These are phyloP conservation scores for Nasonia vitripennis DNA, from an alignment of 1,140 invertebrate species.

Conservation along the genomic window DNA sequence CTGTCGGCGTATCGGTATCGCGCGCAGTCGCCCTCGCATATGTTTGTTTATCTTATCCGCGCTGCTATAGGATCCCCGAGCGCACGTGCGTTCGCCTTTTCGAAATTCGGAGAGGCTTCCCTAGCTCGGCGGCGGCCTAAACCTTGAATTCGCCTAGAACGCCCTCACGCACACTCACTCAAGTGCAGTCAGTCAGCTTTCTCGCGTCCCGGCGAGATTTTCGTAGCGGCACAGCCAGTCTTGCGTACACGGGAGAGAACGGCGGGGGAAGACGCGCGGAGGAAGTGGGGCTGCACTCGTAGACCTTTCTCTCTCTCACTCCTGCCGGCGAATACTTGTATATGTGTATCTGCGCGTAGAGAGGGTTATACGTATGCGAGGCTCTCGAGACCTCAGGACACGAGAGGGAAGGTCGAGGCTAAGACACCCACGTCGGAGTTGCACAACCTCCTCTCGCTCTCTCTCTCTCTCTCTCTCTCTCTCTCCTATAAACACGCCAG, in stretches of 20 bases:
- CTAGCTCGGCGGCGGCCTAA: not conserved
- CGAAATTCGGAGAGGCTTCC: not conserved
- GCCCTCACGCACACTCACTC: not conserved
- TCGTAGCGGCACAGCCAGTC: not conserved
- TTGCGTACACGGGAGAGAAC: not conserved
- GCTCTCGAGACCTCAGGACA: slow-evolving; percentile 54
- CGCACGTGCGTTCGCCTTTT: not conserved
- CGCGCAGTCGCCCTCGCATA: not conserved
- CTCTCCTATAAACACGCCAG: not conserved
- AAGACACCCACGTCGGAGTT: slow-evolving; percentile 58
- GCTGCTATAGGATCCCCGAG: not conserved
- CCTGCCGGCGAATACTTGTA: not conserved
- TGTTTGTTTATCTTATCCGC: slow-evolving; percentile 25
- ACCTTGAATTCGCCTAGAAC: not conserved
- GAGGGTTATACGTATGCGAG: slow-evolving; percentile 32
- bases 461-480: not conserved
- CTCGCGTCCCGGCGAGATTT: not conserved
- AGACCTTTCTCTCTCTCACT: not conserved
- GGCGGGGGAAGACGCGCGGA: not conserved
- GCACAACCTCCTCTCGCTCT: slow-evolving; percentile 32
- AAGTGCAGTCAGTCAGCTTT: not conserved
- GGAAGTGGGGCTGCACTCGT: slow-evolving; percentile 9
- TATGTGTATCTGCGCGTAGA: not conserved
- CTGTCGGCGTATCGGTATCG: not conserved
- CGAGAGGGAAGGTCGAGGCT: slow-evolving; percentile 63